A percentile compares a stretch with the other conserved stretches of the same genome.
Conservation (phyloP, 2,113 vertebrate species). For the Picathartes gymnocephalus region DNA sequence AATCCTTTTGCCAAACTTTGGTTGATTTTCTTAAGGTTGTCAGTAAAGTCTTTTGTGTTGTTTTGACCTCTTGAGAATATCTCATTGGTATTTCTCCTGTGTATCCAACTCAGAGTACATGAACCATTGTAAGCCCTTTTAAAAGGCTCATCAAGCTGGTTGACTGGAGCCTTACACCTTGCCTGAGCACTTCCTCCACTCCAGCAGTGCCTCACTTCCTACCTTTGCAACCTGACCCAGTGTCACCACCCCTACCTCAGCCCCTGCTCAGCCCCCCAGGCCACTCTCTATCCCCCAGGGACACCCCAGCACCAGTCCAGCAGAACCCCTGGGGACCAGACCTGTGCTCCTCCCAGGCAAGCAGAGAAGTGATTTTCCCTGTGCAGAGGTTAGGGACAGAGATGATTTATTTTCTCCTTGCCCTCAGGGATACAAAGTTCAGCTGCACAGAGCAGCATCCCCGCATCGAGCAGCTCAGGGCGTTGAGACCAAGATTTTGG, state of each 20-base stretch:
- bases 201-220: not conserved
- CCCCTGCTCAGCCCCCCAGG: not conserved
- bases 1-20: not conserved
- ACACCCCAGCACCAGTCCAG: not conserved
- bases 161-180: not conserved
- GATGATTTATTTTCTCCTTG: not conserved
- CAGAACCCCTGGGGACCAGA: not conserved
- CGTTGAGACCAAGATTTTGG: not conserved
- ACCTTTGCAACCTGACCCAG: not conserved
- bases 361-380: not conserved
- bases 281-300: rapidly evolving
- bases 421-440: not conserved
- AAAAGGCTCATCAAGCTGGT: not conserved
- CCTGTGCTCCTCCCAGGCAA: not conserved
- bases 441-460: not conserved
- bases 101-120: not conserved
- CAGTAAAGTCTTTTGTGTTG: not conserved
- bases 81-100: not conserved
- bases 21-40: not conserved
- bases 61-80: not conserved
- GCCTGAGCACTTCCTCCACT: not conserved
- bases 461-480: rapidly evolving
- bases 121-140: not conserved
- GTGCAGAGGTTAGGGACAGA: not conserved
- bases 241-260: not conserved